Conservation (phyloP, 2,888 invertebrate species). For the Asteroscopus sphinx region DNA sequence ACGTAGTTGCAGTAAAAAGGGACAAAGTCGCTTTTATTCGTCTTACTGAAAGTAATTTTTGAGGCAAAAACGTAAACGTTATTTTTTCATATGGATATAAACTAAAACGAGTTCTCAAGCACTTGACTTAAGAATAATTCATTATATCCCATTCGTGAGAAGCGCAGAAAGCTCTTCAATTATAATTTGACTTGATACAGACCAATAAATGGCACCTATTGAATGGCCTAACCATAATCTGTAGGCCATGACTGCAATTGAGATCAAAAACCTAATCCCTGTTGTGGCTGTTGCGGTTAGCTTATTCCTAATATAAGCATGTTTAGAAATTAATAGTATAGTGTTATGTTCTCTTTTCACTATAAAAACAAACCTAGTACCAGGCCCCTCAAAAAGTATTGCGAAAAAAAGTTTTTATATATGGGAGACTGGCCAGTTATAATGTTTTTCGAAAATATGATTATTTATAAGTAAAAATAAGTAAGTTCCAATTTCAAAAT, state of each 20-base stretch:
- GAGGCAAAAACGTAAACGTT: too few species aligned
- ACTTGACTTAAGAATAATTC: slow-evolving; percentile 13
- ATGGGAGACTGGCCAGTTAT: too few species aligned
- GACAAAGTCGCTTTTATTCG: too few species aligned
- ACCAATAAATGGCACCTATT: slow-evolving; percentile 26
- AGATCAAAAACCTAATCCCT: slow-evolving; percentile 45
- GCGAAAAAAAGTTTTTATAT: too few species aligned
- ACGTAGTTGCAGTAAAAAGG: too few species aligned
- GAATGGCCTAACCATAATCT: slow-evolving; percentile 33
- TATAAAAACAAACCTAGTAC: too few species aligned
- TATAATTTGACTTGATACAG: slow-evolving; percentile 20
- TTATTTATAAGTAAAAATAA: too few species aligned
- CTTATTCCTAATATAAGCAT: slow-evolving; percentile 18
- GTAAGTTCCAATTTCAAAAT: too few species aligned
- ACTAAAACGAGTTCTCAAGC: slow-evolving; percentile 10
- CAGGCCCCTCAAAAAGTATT: too few species aligned
- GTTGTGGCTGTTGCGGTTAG: slow-evolving; percentile 47
- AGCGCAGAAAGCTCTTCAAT: slow-evolving; percentile 47
- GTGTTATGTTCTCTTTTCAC: too few species aligned
- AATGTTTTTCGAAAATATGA: too few species aligned
- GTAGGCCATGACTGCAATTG: slow-evolving; percentile 48
- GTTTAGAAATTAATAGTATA: slow-evolving; percentile 4
- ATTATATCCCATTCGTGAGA: slow-evolving; percentile 21
- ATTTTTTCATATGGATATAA: neutral
- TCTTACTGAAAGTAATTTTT: too few species aligned